phyloP scores from a whole-genome alignment of 2,113 vertebrate genomes.

The Leiothrix lutea region DNA sequence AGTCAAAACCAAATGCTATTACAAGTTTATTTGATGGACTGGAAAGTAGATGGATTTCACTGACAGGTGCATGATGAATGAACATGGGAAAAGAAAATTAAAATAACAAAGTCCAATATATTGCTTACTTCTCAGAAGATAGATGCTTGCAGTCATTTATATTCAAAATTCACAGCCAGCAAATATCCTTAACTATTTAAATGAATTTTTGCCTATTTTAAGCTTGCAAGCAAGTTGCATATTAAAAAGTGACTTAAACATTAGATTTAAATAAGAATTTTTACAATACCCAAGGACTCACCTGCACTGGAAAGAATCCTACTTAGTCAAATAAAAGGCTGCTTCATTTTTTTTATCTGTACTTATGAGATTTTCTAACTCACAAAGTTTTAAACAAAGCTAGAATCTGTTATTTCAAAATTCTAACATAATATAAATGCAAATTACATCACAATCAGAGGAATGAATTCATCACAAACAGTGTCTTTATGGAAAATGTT shows the following conservation, averaged over 20 bases:
- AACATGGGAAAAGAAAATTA: constrained; percentile 23
- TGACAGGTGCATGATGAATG: constrained; percentile 36
- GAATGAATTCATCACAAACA: constrained; percentile 34
- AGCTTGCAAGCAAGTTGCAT: neutral
- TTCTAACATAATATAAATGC: constrained; percentile 9
- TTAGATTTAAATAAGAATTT: neutral
- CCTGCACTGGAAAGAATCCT: neutral
- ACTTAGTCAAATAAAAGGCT: neutral
- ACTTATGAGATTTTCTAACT: neutral
- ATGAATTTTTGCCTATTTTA: neutral
- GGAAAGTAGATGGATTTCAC: constrained; percentile 10
- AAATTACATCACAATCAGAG: constrained; percentile 26
- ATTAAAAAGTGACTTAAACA: neutral
- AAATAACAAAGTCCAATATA: neutral
- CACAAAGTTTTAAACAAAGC: neutral
- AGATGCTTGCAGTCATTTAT: neutral
- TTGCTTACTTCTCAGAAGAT: neutral
- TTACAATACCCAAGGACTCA: neutral
- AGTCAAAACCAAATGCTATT: constrained; percentile 29
- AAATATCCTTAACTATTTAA: neutral
- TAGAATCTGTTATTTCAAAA: neutral
- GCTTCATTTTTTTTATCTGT: neutral
- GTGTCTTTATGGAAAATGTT: neutral
- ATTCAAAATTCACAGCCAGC: neutral
- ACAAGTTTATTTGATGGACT: constrained; percentile 27